phyloP scores from a whole-genome alignment of 2,113 vertebrate species.

The Chrysemys picta region DNA sequence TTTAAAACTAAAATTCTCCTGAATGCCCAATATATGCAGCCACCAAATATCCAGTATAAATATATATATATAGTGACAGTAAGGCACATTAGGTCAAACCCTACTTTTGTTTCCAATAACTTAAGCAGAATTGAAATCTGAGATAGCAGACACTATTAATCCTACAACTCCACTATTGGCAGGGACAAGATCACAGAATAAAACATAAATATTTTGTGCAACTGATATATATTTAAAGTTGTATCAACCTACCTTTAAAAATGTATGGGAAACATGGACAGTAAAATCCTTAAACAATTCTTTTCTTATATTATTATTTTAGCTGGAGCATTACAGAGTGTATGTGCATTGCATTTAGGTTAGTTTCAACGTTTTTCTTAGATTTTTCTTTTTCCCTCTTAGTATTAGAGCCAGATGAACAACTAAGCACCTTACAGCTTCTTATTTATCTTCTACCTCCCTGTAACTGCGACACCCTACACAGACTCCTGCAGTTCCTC shows the following conservation, averaged over 20 bases:
- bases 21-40: rapidly evolving
- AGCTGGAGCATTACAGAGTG: not conserved
- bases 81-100: not conserved
- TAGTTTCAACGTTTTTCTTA: constrained; percentile 63
- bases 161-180: not conserved
- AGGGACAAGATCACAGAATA: not conserved
- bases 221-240: not conserved
- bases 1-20: not conserved
- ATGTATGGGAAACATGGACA: not conserved
- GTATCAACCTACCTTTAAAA: not conserved
- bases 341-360: constrained; percentile 53
- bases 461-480: constrained; percentile 96
- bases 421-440: constrained; percentile 88
- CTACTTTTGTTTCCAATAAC: not conserved
- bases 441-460: constrained; percentile 96
- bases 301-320: not conserved
- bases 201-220: not conserved
- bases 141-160: not conserved
- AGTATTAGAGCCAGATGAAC: constrained; percentile 92
- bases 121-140: not conserved
- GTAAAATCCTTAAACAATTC: not conserved
- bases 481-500: constrained; percentile 92
- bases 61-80: not conserved
- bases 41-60: not conserved
- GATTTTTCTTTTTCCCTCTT: constrained; percentile 65